Evolutionary conservation across 1,140 invertebrate genomes (phyloP).

Genomic region (Metopolophium dirhodum): DNA sequence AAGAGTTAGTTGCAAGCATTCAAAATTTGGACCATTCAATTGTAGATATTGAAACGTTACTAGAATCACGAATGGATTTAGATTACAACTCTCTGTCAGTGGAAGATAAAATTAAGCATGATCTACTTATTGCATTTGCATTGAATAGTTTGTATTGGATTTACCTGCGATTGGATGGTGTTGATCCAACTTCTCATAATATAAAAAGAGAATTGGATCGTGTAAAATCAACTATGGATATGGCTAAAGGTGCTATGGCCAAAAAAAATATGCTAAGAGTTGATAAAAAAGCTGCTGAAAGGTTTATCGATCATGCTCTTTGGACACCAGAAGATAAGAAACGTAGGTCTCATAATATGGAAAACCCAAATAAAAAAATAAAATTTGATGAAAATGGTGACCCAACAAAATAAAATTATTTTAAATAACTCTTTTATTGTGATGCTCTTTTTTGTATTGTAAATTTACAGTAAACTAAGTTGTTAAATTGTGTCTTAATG

Average conservation of each 20-base stretch:
- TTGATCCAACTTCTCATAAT: constrained; percentile 63
- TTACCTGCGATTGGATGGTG: constrained; percentile 67
- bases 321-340: constrained; percentile 63
- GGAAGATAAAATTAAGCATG: constrained; percentile 69
- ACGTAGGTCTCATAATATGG: background rate
- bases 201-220: constrained; percentile 65
- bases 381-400: constrained; percentile 58
- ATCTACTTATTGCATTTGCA: constrained; percentile 68
- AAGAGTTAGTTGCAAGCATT: constrained; percentile 12
- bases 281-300: constrained; percentile 66
- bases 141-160: constrained; percentile 71
- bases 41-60: constrained; percentile 31
- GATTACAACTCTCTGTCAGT: constrained; percentile 65
- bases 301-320: constrained; percentile 69
- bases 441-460: background rate
- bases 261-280: constrained; percentile 66
- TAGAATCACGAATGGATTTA: constrained; percentile 58
- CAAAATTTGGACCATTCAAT: constrained; percentile 48
- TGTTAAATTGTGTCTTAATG: background rate
- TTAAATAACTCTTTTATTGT: background rate
- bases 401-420: background rate
- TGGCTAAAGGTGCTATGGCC: constrained; percentile 68
- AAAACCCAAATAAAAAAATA: constrained; percentile 48
- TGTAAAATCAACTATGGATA: constrained; percentile 68
- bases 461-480: background rate